Evolutionary conservation across 2,888 invertebrate species (phyloP).

Genomic region (Dendrolimus houi): DNA sequence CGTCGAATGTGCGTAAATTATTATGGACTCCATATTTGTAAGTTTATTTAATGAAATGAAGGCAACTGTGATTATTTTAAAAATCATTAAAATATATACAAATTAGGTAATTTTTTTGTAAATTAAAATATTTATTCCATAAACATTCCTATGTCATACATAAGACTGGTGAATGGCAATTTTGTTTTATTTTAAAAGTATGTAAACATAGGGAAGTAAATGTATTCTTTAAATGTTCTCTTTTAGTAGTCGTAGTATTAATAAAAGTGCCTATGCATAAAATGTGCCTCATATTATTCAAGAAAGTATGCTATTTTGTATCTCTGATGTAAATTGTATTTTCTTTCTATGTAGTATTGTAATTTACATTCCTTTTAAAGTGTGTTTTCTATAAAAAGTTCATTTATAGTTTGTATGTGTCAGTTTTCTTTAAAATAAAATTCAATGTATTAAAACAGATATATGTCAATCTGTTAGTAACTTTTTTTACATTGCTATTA

Average conservation of each 20-base stretch:
- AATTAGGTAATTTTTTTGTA: constrained; percentile 1
- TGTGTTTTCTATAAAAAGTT: constrained; percentile 8
- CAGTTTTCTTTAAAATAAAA: too few relatives aligned
- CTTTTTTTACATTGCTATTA: background rate
- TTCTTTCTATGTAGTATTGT: constrained; percentile 3
- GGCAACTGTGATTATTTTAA: constrained; percentile 7
- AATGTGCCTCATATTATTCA: background rate
- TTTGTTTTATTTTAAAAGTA: too few relatives aligned
- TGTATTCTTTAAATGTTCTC: too few relatives aligned
- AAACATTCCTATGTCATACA: too few relatives aligned
- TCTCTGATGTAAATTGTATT: background rate
- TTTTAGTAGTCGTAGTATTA: background rate
- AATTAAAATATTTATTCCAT: too few relatives aligned
- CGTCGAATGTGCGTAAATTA: too few relatives aligned
- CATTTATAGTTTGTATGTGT: too few relatives aligned
- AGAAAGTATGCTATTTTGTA: background rate
- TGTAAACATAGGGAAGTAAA: too few relatives aligned
- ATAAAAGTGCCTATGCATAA: background rate
- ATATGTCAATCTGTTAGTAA: too few relatives aligned
- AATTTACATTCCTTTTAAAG: constrained; percentile 15
- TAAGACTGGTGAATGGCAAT: too few relatives aligned
- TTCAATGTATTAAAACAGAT: too few relatives aligned
- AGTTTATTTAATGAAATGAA: background rate
- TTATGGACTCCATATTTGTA: too few relatives aligned
- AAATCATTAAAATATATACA: constrained; percentile 15